phyloP scores from a whole-genome alignment of 2,113 vertebrate species.

The Shinisaurus crocodilurus region DNA sequence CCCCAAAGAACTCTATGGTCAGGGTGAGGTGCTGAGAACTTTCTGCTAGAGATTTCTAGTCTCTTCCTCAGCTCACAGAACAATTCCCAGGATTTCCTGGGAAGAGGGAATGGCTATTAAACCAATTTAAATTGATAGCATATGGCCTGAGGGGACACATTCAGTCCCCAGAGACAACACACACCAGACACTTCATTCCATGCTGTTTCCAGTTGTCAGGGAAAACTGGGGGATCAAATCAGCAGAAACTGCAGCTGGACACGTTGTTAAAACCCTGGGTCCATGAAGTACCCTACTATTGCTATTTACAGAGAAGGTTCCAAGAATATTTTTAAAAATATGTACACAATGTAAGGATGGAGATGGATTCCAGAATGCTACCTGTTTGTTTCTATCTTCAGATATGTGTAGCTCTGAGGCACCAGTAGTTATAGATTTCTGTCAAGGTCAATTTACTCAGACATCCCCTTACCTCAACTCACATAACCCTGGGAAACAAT shows the following conservation, averaged over 20 bases:
- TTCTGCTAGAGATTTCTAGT: neutral
- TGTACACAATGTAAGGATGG: neutral
- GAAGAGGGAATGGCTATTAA: neutral
- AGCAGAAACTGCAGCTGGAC: neutral
- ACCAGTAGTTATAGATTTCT: neutral
- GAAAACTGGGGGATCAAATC: neutral
- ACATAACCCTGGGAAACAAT: neutral
- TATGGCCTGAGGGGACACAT: neutral
- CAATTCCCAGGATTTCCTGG: neutral
- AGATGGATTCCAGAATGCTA: neutral
- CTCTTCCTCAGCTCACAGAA: neutral
- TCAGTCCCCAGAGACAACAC: neutral
- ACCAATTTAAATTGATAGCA: neutral
- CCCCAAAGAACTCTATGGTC: neutral
- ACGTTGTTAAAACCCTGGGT: neutral
- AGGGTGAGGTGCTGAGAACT: neutral
- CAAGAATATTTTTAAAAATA: neutral
- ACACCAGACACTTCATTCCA: neutral
- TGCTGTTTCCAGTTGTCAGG: neutral
- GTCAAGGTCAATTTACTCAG: conserved; percentile 4
- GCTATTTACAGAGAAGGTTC: neutral
- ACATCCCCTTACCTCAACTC: neutral
- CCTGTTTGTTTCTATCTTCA: neutral
- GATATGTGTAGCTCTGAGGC: neutral
- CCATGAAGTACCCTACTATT: neutral